Conservation (phyloP, 2,797 vertebrate species). For the Manis pentadactyla region DNA sequence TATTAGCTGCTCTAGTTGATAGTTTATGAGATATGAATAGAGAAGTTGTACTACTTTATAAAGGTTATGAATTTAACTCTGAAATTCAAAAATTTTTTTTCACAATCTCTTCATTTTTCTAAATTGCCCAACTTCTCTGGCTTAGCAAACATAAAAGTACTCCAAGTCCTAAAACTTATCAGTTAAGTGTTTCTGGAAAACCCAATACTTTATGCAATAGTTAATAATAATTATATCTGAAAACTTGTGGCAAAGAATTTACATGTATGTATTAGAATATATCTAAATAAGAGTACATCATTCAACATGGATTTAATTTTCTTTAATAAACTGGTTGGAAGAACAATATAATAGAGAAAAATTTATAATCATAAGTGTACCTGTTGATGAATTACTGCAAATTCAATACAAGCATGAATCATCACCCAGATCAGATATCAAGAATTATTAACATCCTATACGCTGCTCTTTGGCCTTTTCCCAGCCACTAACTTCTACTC, state of each 20-base stretch:
- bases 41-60: not conserved
- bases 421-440: not conserved
- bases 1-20: not conserved
- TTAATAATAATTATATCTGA: slow-evolving; percentile 5
- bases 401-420: not conserved
- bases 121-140: not conserved
- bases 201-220: not conserved
- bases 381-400: not conserved
- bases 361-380: not conserved
- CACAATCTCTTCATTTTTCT: not conserved
- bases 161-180: not conserved
- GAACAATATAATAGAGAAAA: not conserved
- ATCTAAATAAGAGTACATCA: not conserved
- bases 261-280: not conserved
- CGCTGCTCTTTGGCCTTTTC: not conserved
- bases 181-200: not conserved
- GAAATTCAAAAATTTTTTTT: not conserved
- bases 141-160: not conserved
- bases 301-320: not conserved
- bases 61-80: not conserved
- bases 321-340: not conserved
- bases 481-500: not conserved
- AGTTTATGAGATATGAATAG: not conserved
- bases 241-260: not conserved
- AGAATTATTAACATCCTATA: not conserved